Evolutionary conservation across 30 jellyfish, hydroid and myxozoan genomes (phyloP).

Genomic region (Aurelia coerulea): DNA sequence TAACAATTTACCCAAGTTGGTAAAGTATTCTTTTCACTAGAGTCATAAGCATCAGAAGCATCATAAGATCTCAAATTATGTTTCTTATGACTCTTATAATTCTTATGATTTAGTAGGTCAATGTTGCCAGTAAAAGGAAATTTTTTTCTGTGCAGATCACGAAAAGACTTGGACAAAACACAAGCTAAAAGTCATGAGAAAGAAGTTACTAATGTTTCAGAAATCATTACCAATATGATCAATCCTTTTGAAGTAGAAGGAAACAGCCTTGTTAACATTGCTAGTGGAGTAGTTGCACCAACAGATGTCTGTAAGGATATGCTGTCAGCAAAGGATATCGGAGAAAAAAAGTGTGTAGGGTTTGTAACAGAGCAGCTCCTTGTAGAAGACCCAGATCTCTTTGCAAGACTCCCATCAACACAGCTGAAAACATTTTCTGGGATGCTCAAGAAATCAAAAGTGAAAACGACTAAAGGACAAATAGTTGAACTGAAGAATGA

Average conservation of each 20-base stretch:
- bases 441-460: background rate
- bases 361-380: background rate
- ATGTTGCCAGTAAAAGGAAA: no score
- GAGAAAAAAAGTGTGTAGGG: conserved; percentile 31
- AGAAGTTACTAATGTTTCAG: conserved; percentile 4
- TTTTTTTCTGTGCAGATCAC: background rate
- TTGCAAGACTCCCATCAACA: no score
- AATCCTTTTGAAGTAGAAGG: conserved; percentile 42
- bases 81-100: no score
- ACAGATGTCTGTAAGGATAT: conserved; percentile 26
- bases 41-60: no score
- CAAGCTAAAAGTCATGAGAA: conserved; percentile 5
- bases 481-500: conserved; percentile 21
- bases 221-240: conserved; percentile 12
- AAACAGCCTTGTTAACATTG: conserved; percentile 20
- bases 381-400: no score
- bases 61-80: no score
- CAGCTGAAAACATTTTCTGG: conserved; percentile 18
- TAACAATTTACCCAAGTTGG: no score
- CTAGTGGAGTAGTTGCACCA: conserved; percentile 59
- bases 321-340: conserved; percentile 17
- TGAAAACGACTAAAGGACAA: conserved; percentile 23
- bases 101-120: no score
- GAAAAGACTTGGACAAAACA: conserved; percentile 52
- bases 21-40: no score